Conservation (phyloP, 2,113 vertebrate species). For the Meles meles region DNA sequence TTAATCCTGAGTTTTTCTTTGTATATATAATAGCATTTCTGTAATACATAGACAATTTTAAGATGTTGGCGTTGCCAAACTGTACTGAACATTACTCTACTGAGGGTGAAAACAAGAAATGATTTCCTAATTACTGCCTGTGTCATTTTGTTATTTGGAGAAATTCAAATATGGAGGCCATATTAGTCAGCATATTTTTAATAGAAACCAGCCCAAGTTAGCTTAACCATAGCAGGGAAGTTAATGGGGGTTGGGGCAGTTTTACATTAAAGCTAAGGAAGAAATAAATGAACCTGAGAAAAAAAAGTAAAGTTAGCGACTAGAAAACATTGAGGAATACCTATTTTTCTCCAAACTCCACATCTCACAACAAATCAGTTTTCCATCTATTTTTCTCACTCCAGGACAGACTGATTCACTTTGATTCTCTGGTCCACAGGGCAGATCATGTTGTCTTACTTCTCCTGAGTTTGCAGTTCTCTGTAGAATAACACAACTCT, state of each 20-base stretch:
- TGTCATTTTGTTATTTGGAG: neutral
- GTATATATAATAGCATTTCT: neutral
- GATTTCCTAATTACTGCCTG: neutral
- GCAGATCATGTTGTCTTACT: neutral
- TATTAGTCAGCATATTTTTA: neutral
- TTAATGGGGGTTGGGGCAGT: neutral
- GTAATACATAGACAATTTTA: neutral
- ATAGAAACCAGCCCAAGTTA: neutral
- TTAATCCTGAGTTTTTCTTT: neutral
- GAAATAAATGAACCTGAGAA: neutral
- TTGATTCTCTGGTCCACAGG: neutral
- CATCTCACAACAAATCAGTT: neutral
- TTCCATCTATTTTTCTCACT: neutral
- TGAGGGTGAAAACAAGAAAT: neutral
- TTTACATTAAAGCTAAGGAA: neutral
- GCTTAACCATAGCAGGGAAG: neutral
- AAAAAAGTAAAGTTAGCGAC: neutral
- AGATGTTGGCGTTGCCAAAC: neutral
- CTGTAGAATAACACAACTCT: neutral
- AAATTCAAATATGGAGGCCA: neutral
- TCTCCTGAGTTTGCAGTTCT: neutral
- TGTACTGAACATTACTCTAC: neutral
- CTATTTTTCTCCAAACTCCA: neutral
- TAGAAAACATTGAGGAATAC: neutral
- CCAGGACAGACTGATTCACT: neutral